Evolutionary conservation across 2,888 invertebrate species (phyloP).

Genomic region (Achlya flavicornis): DNA sequence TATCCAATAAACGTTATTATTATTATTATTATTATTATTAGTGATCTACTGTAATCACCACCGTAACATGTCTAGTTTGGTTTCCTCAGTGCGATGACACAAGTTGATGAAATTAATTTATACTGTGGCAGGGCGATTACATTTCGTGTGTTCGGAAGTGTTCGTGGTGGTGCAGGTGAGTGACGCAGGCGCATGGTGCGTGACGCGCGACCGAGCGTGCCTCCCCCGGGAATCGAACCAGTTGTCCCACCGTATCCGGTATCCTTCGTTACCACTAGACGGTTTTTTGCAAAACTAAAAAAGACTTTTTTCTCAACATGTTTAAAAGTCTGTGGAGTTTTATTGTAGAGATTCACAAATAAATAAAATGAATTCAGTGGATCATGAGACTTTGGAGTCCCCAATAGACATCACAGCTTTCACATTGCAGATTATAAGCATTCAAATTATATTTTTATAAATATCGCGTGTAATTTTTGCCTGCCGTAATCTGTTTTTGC

Average conservation of each 20-base stretch:
- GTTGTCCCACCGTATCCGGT: constrained; percentile 63
- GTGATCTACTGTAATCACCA: constrained; percentile 8
- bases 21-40: too few relatives aligned
- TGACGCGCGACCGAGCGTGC: constrained; percentile 67
- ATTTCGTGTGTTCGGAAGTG: neutral
- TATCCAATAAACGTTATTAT: too few relatives aligned
- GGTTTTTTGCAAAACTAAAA: constrained; percentile 31
- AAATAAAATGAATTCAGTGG: neutral
- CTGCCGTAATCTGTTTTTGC: constrained; percentile 27
- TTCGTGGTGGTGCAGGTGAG: constrained; percentile 28
- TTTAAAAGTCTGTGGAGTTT: too few relatives aligned
- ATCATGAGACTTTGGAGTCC: neutral
- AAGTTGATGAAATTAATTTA: constrained; percentile 3
- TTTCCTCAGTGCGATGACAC: constrained; percentile 3
- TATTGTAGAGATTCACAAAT: too few relatives aligned
- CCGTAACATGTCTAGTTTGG: constrained; percentile 12
- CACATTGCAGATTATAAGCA: neutral
- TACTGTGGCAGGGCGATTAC: constrained; percentile 8
- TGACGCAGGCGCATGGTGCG: constrained; percentile 46
- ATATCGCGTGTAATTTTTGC: neutral
- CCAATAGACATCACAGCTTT: constrained; percentile 13
- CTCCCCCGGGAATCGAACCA: constrained; percentile 61
- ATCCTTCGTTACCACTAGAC: constrained; percentile 34
- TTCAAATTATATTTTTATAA: neutral
- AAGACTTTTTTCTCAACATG: too few relatives aligned